phyloP scores from a whole-genome alignment of 2,797 vertebrate species.

The Acipenser oxyrinchus region DNA sequence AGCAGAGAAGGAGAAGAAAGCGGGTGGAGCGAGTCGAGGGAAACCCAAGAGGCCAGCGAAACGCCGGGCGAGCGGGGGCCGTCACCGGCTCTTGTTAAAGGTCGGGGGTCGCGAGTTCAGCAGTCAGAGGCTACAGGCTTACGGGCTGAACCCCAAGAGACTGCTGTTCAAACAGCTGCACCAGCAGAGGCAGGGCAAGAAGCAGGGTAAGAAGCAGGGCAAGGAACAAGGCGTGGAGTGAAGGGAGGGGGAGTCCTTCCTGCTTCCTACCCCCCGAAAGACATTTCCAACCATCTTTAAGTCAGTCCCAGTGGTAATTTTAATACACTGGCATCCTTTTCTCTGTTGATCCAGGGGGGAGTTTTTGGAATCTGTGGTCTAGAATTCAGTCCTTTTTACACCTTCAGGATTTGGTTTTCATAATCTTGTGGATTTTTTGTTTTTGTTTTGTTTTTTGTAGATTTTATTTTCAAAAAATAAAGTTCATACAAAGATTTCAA shows the following conservation, averaged over 20 bases:
- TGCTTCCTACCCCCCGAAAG: too few relatives aligned
- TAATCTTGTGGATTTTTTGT: too few relatives aligned
- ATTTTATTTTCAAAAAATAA: too few relatives aligned
- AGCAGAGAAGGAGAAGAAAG: constrained; percentile 17
- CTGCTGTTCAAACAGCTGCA: constrained; percentile 71
- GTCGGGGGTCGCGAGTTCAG: constrained; percentile 72
- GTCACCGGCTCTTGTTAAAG: constrained; percentile 34
- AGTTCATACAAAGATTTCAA: too few relatives aligned
- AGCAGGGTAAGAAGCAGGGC: constrained; percentile 28
- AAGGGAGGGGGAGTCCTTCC: constrained; percentile 2
- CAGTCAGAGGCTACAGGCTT: constrained; percentile 71
- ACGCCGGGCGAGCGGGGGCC: constrained; percentile 34
- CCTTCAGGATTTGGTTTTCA: too few relatives aligned
- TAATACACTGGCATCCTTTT: too few relatives aligned
- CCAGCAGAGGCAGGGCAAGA: constrained; percentile 38
- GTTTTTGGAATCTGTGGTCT: too few relatives aligned
- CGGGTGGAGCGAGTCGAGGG: constrained; percentile 13
- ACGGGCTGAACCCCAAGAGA: constrained; percentile 78
- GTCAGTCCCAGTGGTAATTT: too few relatives aligned
- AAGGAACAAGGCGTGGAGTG: not conserved
- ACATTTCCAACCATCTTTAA: too few relatives aligned
- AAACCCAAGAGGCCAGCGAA: constrained; percentile 36
- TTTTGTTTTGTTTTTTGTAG: too few relatives aligned
- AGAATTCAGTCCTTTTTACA: too few relatives aligned
- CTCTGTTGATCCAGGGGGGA: too few relatives aligned